A percentile compares a stretch with the other conserved stretches of the same genome.
phyloP scores from a whole-genome alignment of 37 sponge, comb jelly and placozoan species.

The Oscarella lobularis region DNA sequence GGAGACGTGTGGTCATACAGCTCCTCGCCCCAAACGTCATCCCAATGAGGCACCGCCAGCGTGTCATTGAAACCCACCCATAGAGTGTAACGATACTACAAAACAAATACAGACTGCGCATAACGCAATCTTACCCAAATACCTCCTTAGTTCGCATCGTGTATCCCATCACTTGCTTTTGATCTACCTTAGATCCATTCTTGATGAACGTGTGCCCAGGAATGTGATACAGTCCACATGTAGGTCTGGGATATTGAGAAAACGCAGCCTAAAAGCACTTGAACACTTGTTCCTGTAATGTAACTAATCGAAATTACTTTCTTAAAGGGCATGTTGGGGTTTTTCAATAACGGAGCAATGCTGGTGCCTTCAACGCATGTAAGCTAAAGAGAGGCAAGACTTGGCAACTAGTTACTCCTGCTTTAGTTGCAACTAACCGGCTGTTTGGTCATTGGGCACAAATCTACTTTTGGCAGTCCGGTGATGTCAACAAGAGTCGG shows the following conservation, averaged over 20 bases:
- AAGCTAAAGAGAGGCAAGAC: no score
- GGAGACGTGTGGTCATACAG: neutral
- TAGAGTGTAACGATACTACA: neutral
- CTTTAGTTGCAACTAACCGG: no score
- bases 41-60: neutral
- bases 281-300: no score
- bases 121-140: no score
- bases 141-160: neutral
- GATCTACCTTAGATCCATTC: neutral
- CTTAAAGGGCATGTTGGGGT: neutral
- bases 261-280: neutral
- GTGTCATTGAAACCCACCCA: neutral
- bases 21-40: neutral
- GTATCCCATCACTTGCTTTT: conserved; percentile 3
- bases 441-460: neutral
- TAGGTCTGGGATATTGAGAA: neutral
- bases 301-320: no score
- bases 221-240: neutral
- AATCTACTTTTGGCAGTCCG: no score
- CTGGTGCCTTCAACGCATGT: conserved; percentile 3
- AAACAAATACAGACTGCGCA: neutral
- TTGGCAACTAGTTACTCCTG: no score
- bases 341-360: neutral
- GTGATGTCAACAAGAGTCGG: neutral
- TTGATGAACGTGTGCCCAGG: neutral